A percentile compares a stretch with the other conserved stretches of the same genome.
Conservation (phyloP, 2,797 vertebrate genomes). For the Cyprinodon diabolis region DNA sequence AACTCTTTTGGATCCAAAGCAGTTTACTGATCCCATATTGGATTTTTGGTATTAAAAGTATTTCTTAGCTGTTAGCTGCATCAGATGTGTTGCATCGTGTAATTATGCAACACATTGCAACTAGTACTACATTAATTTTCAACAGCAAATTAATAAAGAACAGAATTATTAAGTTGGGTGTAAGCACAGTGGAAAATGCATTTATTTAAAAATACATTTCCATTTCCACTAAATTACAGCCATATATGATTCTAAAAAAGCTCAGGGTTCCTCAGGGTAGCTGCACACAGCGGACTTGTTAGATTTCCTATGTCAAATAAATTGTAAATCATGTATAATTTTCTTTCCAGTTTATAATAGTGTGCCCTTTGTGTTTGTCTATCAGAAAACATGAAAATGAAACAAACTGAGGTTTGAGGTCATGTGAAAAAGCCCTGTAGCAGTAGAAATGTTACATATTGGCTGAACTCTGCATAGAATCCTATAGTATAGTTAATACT, state of each 20-base stretch:
- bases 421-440: not conserved
- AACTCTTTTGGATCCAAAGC: too few species aligned
- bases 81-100: too few species aligned
- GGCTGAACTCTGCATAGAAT: constrained; percentile 46
- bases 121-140: too few species aligned
- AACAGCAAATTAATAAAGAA: too few species aligned
- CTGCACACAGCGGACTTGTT: too few species aligned
- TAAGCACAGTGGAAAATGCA: too few species aligned
- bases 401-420: not conserved
- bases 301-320: not conserved
- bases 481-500: constrained; percentile 50
- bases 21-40: too few species aligned
- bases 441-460: constrained; percentile 15
- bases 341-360: not conserved
- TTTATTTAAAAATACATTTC: not conserved
- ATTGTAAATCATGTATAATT: not conserved
- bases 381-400: not conserved
- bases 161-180: too few species aligned
- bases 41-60: too few species aligned
- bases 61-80: too few species aligned
- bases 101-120: too few species aligned
- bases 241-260: not conserved
- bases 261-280: not conserved
- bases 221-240: not conserved
- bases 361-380: not conserved